A percentile compares a stretch with the other conserved stretches of the same genome.
These are phyloP conservation scores for Holacanthella duospinosa DNA, from an alignment of 2,888 invertebrate species.

Conservation along the genomic window DNA sequence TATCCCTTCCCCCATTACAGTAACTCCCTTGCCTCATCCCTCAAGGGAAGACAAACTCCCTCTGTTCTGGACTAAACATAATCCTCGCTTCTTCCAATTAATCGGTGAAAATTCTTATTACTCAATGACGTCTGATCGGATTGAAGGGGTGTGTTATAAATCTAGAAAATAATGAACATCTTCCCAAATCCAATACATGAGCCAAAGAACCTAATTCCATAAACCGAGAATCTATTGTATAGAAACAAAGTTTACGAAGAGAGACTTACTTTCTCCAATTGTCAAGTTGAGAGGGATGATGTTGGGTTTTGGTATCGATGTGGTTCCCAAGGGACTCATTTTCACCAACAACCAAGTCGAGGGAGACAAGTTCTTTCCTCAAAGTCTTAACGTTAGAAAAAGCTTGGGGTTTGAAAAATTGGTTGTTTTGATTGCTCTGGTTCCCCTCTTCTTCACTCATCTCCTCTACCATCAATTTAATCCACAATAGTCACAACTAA, in stretches of 20 bases:
- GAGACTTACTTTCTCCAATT: no score
- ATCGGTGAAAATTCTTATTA: no score
- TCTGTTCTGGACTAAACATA: no score
- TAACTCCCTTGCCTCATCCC: neutral
- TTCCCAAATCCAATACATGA: no score
- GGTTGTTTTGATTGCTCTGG: neutral
- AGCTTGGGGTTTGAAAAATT: neutral
- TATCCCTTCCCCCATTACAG: no score
- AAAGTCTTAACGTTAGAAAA: neutral
- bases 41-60: neutral
- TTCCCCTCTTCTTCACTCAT: neutral
- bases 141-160: no score
- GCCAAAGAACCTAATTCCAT: no score
- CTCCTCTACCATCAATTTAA: neutral
- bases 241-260: no score
- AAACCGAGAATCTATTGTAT: no score
- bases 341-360: neutral
- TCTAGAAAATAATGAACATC: no score
- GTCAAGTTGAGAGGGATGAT: neutral
- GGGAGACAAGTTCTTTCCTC: neutral
- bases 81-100: no score
- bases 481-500: neutral
- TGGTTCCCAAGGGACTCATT: constrained; percentile 1
- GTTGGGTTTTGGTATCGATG: neutral
- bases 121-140: no score